A percentile compares a stretch with the other conserved stretches of the same genome.
These are phyloP conservation scores for Molossus alvarezi DNA, from an alignment of 2,797 vertebrate genomes.

Conservation along the genomic window DNA sequence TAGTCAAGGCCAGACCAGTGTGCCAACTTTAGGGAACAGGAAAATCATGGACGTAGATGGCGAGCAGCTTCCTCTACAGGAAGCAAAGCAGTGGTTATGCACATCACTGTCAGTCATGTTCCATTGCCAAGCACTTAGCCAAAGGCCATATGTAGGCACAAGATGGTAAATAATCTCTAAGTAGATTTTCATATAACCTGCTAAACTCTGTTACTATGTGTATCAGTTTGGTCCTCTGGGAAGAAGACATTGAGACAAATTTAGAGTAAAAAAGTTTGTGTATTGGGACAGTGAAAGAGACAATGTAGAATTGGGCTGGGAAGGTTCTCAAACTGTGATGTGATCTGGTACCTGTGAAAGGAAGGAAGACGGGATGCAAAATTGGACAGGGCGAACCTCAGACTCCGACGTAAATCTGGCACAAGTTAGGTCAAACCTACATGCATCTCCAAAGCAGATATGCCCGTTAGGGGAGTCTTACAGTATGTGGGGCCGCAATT, in stretches of 20 bases:
- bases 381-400: not conserved
- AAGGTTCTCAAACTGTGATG: not conserved
- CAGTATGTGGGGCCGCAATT: rapidly evolving
- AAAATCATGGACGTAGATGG: not conserved
- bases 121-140: not conserved
- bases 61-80: not conserved
- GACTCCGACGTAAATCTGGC: not conserved
- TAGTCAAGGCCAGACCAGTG: not conserved
- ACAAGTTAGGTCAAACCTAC: not conserved
- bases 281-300: not conserved
- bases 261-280: not conserved
- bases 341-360: not conserved
- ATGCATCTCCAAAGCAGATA: not conserved
- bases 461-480: rapidly evolving
- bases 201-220: not conserved
- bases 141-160: not conserved
- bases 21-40: not conserved
- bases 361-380: not conserved
- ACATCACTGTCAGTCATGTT: not conserved
- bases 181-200: not conserved
- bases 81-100: not conserved
- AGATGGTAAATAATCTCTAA: not conserved
- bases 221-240: not conserved
- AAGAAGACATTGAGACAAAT: not conserved
- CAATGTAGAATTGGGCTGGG: not conserved